A percentile compares a stretch with the other conserved stretches of the same genome.
phyloP scores from a whole-genome alignment of 2,113 vertebrate genomes.

The Promerops cafer region DNA sequence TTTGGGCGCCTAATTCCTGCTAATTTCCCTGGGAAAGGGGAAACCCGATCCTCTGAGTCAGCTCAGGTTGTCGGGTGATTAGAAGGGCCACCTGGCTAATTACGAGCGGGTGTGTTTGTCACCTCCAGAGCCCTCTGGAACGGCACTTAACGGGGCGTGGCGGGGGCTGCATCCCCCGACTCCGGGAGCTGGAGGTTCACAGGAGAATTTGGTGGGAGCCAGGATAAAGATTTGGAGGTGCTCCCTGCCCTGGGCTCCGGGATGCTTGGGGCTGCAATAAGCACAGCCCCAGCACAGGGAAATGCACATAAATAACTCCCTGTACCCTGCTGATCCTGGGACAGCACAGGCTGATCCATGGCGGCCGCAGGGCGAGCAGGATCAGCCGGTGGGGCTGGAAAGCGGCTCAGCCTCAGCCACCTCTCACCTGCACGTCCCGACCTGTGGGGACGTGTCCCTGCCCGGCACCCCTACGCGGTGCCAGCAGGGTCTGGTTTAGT shows the following conservation, averaged over 20 bases:
- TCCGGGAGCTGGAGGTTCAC: background rate
- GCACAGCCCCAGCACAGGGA: background rate
- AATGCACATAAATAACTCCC: background rate
- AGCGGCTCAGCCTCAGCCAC: background rate
- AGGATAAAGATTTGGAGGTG: background rate
- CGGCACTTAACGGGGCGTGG: background rate
- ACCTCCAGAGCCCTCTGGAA: background rate
- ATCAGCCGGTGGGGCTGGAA: background rate
- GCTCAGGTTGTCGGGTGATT: background rate
- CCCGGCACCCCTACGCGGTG: background rate
- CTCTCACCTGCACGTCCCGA: background rate
- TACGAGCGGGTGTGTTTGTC: background rate
- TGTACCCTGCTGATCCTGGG: background rate
- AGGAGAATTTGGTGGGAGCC: background rate
- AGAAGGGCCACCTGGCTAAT: background rate
- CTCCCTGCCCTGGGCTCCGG: background rate
- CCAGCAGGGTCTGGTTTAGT: background rate
- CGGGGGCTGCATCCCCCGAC: background rate
- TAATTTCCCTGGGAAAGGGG: slow-evolving; percentile 4
- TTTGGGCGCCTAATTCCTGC: slow-evolving; percentile 2
- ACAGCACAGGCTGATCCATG: rapidly evolving
- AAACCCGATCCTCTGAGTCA: background rate
- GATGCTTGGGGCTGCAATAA: background rate
- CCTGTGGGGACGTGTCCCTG: background rate
- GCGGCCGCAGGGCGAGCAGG: background rate